These are phyloP conservation scores for Dasypolia templi DNA, from an alignment of 2,888 invertebrate species.

Conservation along the genomic window DNA sequence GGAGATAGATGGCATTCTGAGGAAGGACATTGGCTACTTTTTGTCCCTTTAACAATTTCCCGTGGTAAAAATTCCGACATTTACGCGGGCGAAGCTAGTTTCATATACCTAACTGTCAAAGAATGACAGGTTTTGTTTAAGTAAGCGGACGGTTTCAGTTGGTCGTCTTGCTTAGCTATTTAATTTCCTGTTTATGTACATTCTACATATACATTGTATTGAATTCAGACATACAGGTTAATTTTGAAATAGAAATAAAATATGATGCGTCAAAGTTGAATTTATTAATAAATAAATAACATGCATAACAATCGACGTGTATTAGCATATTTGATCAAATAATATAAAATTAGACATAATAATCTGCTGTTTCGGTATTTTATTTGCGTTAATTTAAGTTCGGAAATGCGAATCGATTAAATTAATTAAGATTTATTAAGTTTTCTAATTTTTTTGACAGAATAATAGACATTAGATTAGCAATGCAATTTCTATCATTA, in stretches of 20 bases:
- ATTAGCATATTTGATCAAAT: constrained; percentile 57
- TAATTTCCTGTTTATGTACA: neutral
- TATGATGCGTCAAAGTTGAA: neutral
- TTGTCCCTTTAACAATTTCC: no score
- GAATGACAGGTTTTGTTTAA: neutral
- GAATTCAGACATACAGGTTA: no score
- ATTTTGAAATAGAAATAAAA: constrained; percentile 2
- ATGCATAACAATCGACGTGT: neutral
- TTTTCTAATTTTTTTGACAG: neutral
- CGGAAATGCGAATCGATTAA: constrained; percentile 2
- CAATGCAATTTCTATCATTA: neutral
- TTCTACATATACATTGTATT: no score
- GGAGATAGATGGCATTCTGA: no score
- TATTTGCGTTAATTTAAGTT: constrained; percentile 18
- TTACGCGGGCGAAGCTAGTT: no score
- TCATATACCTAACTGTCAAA: no score
- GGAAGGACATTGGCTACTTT: no score
- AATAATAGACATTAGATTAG: neutral
- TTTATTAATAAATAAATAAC: constrained; percentile 23
- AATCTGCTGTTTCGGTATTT: constrained; percentile 25
- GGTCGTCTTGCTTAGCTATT: neutral
- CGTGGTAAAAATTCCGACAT: no score
- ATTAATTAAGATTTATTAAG: constrained; percentile 41
- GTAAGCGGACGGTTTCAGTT: neutral
- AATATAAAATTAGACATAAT: constrained; percentile 41